These are phyloP conservation scores for Myotis yumanensis DNA, from an alignment of 2,113 vertebrate genomes.

Conservation along the genomic window DNA sequence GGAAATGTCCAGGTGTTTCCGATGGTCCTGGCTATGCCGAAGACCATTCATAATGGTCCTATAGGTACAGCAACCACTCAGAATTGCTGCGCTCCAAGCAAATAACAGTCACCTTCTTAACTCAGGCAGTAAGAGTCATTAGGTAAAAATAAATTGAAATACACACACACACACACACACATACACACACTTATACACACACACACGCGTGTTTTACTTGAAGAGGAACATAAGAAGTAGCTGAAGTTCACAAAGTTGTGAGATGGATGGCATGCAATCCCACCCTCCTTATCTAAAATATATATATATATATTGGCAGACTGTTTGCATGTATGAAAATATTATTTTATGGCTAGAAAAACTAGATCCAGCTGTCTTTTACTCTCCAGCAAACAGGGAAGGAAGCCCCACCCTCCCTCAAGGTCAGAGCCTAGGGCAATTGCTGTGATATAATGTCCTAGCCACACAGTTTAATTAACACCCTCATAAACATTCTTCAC, in stretches of 20 bases:
- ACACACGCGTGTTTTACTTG: not conserved
- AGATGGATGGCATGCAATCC: not conserved
- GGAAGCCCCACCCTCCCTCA: not conserved
- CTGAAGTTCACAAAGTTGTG: not conserved
- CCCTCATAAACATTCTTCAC: constrained; percentile 32
- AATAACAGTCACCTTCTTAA: not conserved
- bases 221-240: not conserved
- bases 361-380: not conserved
- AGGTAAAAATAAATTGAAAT: constrained; percentile 9
- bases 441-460: not conserved
- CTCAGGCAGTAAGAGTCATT: not conserved
- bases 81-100: not conserved
- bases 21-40: not conserved
- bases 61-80: not conserved
- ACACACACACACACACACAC: fast-evolving
- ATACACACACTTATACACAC: too few relatives aligned
- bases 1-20: not conserved
- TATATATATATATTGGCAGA: not conserved
- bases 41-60: not conserved
- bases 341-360: not conserved
- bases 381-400: not conserved
- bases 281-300: not conserved
- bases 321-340: not conserved
- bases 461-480: not conserved
- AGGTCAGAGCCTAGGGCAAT: not conserved